Evolutionary conservation across 2,888 invertebrate genomes (phyloP).

Genomic region (Aphodius sticticus): DNA sequence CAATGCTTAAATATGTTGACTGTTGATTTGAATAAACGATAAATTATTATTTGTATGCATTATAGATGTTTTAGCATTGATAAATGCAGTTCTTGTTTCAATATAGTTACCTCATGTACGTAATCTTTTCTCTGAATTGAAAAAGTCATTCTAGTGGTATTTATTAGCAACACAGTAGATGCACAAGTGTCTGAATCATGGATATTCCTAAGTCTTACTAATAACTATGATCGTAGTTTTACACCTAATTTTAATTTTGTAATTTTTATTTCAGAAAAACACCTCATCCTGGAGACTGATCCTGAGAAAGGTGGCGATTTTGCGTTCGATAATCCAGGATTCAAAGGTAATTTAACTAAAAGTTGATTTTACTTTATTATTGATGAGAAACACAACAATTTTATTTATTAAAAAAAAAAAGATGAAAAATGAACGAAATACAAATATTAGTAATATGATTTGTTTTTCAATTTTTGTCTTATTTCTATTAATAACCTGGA

Average conservation of each 20-base stretch:
- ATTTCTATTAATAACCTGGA: no score
- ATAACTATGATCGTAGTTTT: background rate
- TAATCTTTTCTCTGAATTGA: background rate
- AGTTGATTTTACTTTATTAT: no score
- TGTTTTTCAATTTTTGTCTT: no score
- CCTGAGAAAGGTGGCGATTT: conserved; percentile 81
- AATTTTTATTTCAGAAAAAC: conserved; percentile 66
- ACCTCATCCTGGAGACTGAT: conserved; percentile 76
- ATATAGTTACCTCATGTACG: background rate
- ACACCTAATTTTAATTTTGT: background rate
- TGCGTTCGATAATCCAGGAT: conserved; percentile 84
- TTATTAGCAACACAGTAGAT: background rate
- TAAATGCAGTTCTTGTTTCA: background rate
- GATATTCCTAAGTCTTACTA: no score
- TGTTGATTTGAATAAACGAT: no score
- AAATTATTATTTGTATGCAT: no score
- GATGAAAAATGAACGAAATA: no score
- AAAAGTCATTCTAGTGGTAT: background rate
- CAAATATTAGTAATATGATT: no score
- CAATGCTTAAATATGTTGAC: no score
- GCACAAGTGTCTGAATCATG: background rate
- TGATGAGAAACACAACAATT: no score
- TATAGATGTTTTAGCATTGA: no score
- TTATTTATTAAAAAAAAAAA: no score
- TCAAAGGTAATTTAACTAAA: conserved; percentile 61